A percentile compares a stretch with the other conserved stretches of the same genome.
Evolutionary conservation across 2,797 vertebrate species (phyloP).

Genomic region (Rhinatrema bivittatum): DNA sequence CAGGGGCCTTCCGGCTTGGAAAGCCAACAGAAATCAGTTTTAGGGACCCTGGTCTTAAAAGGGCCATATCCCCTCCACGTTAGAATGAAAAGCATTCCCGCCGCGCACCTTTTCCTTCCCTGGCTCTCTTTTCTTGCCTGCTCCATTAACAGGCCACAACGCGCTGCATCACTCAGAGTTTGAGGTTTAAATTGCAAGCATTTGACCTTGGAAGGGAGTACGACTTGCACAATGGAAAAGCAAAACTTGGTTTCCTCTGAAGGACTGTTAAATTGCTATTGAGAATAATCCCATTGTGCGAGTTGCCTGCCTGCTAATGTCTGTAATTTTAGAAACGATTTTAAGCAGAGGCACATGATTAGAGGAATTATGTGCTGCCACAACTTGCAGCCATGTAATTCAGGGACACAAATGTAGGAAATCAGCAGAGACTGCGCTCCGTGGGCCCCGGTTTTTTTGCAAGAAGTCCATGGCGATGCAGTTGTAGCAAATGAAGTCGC

Average conservation of each 20-base stretch:
- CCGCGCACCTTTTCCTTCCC: no score
- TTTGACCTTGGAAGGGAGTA: background rate
- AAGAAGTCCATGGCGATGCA: background rate
- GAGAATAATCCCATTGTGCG: conserved; percentile 2
- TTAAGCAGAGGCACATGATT: conserved; percentile 12
- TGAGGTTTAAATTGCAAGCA: no score
- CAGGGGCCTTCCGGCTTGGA: no score
- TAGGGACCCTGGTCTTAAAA: no score
- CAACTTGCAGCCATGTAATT: conserved; percentile 9
- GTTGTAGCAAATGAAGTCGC: background rate
- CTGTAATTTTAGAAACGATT: conserved; percentile 11
- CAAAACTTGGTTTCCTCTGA: background rate
- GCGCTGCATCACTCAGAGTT: no score
- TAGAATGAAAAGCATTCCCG: no score
- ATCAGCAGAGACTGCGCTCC: background rate
- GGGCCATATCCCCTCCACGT: no score
- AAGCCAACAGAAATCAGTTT: no score
- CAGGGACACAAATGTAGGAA: background rate
- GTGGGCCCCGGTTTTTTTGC: no score
- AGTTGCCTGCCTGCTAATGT: conserved; percentile 8
- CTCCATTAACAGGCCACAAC: no score
- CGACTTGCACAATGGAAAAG: background rate
- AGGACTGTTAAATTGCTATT: background rate
- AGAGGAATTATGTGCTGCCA: conserved; percentile 9
- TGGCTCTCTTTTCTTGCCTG: no score